Base-by-base conservation (phyloP, 2,113 vertebrate species). In the Diphyllodes magnificus region DNA sequence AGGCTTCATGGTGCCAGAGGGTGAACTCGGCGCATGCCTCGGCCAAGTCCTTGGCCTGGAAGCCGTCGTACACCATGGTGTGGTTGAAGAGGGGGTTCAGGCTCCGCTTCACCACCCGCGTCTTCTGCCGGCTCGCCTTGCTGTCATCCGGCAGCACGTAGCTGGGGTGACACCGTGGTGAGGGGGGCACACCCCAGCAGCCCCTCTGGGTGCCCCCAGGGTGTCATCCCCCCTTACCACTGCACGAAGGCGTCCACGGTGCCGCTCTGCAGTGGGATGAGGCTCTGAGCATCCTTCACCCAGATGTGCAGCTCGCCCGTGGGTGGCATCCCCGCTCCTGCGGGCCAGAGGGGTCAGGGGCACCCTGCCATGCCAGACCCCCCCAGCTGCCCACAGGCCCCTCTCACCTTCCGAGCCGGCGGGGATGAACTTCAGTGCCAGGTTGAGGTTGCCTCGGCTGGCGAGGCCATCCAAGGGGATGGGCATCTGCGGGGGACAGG, bases 61-160 rank as follows among this genome's bases (percentile, higher is more conserved):
- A 99, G 87, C 99, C 99, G 1, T 99, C 99, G 2, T 99, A 99
- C 42, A 99, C 99, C 99, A 99, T 99, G 88, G 99, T 99, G 97
- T 99, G 99, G 97, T 99, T 99, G 92, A 98, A 99, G 33, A 98
- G 94, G 0, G 99, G 99, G 94, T 97, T 99, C 93, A 99, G 95
- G 85, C 98, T 98, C 69, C 95, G 96, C 73, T 98, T 98, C 28
- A 99, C 98, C 81, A 99, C 97, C 33, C 98, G 98, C 0, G 99
- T 99, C 93, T 98, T 98, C 92, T 99, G 99, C 61, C 99, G 98
- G 88, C 99, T 99, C 15, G 98, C 96, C 31, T 98, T 98, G 95
- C 98, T 99, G 73, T 98, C 98, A 21, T 99, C 99, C 0, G 99
- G 99, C 57, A 99, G 98, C 60, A 99, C 98, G 28, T 98, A 99